Evolutionary conservation across 2,888 invertebrate genomes (phyloP), one percentile per base, ranked within the genome.

Genomic region (Seira ritae): DNA sequence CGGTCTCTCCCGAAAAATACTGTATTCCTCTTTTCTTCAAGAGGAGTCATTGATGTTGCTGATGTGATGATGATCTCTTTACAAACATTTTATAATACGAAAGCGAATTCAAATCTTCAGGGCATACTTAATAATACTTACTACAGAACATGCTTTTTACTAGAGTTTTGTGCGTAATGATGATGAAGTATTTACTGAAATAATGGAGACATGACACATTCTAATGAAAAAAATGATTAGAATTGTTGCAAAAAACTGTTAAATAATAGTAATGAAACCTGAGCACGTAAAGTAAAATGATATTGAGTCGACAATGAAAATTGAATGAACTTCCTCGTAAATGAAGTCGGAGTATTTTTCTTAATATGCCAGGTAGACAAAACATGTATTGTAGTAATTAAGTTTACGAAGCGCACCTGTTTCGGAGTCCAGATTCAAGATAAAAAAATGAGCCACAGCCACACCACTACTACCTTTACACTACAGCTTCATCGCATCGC

Each of bases 1-100:
- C 77, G 77, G 77, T 77, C 55, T 77, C 67, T 76, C 67, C 62
- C 77, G 55, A 60, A 77, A 77, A 77, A 69, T 31, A 19, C 10
- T 46, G 8, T n/a, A 42, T n/a, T 66, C 20, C 19, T 19, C 19
- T 19, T 22, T 66, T 20, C 15, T n/a, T 60, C n/a, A n/a, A n/a
- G n/a, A n/a, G n/a, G 12, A 42, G 42, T 12, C 42, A 42, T 42
- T 42, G 42, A 42, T 42, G 42, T 8, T 42, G 42, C n/a, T n/a
- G n/a, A n/a, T n/a, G n/a, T n/a, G n/a, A n/a, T n/a, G n/a, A n/a
- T n/a, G n/a, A n/a, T n/a, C n/a, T n/a, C n/a, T n/a, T n/a, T n/a
- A n/a, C n/a, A n/a, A n/a, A n/a, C n/a, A n/a, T n/a, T n/a, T n/a
- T n/a, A n/a, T n/a, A n/a, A n/a, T n/a, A n/a, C n/a, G n/a, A n/a